Conservation (phyloP, 2,797 vertebrate species). For the Brachymystax lenok region DNA sequence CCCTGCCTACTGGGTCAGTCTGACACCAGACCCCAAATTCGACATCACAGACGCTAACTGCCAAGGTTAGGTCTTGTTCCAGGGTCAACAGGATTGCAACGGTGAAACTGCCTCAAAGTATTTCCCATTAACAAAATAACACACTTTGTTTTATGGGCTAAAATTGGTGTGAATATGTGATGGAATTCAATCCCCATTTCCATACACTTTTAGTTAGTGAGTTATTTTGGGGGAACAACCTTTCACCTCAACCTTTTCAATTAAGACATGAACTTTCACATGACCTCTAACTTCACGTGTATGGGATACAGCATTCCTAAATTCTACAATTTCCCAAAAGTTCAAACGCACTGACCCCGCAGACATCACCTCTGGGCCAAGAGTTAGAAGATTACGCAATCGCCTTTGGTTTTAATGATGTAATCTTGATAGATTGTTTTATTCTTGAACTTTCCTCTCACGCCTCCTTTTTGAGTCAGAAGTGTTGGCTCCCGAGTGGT, state of each 20-base stretch:
- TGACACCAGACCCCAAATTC: conserved; percentile 15
- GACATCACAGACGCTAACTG: background rate
- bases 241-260: background rate
- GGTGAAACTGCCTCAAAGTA: background rate
- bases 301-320: background rate
- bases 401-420: background rate
- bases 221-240: background rate
- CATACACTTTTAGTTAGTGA: background rate
- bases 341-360: background rate
- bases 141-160: background rate
- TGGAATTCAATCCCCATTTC: background rate
- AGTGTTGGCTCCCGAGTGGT: no score
- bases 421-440: no score
- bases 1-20: background rate
- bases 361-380: background rate
- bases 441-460: no score
- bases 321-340: background rate
- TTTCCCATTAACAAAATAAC: background rate
- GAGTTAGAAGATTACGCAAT: no score
- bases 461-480: no score
- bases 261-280: background rate
- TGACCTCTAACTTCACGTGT: background rate
- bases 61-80: conserved; percentile 1
- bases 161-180: background rate
- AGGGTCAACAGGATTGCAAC: background rate